Evolutionary conservation across 2,797 vertebrate species (phyloP).

Genomic region (Masticophis lateralis): DNA sequence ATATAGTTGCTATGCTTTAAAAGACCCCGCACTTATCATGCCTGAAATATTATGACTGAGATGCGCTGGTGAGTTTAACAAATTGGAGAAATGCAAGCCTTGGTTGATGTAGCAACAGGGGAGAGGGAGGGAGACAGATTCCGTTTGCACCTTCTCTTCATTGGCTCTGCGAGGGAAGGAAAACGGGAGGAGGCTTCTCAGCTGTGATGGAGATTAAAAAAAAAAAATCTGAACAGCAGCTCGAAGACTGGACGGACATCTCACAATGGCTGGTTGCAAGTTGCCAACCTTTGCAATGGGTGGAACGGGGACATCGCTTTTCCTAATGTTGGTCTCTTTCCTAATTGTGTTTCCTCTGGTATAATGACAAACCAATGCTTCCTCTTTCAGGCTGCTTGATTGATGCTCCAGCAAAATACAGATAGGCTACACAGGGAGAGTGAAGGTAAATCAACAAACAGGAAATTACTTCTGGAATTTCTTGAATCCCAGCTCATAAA

Average conservation of each 20-base stretch:
- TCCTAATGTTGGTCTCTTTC: not conserved
- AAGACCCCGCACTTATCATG: not conserved
- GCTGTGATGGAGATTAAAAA: not conserved
- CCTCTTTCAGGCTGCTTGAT: not conserved
- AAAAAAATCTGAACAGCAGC: not conserved
- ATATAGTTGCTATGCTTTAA: not conserved
- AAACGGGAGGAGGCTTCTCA: not conserved
- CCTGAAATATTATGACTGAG: not conserved
- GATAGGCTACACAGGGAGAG: not conserved
- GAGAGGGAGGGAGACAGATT: not conserved
- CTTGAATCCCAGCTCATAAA: constrained; percentile 1
- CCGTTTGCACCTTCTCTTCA: not conserved
- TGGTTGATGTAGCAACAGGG: not conserved
- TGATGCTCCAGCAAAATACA: not conserved
- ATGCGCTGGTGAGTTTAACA: not conserved
- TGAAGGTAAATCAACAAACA: not conserved
- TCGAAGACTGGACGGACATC: not conserved
- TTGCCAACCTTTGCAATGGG: too few species aligned
- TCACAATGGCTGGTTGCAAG: not conserved
- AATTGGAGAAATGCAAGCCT: not conserved
- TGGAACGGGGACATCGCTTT: not conserved
- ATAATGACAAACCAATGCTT: not conserved
- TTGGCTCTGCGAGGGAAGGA: not conserved
- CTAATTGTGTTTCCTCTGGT: not conserved
- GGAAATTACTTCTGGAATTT: not conserved